Base-by-base conservation (phyloP, 1,140 invertebrate genomes). In the Tetramorium alpestre region DNA sequence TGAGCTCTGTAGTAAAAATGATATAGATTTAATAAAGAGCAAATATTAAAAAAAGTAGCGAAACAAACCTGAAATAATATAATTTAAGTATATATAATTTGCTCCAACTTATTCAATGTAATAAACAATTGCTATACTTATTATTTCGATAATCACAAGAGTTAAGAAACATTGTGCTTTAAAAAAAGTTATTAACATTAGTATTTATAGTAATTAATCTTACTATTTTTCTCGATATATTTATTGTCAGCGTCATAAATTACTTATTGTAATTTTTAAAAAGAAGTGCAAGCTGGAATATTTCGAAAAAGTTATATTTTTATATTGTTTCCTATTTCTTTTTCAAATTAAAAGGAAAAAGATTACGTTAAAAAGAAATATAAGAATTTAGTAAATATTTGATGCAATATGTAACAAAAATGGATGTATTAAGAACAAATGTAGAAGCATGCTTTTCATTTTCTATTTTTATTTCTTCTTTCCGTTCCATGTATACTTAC, bases 31-130 rank as follows among this genome's bases (percentile, higher is more conserved):
- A 41, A 25, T 41, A 13, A 73, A 51, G 16, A 8, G 5, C 13
- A 22, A 51, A 73, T 11, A n/a, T 58, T 28, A 28, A 76, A 72
- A 33, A 3, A 33, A 33, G 33, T 33, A 33, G 4, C 8, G 0
- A 44, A 75, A 7, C 10, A 22, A 25, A 28, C 16, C 44, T 54
- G 16, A 75, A 75, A 44, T 3, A 58, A 16, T 10, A 18, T 28
- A 22, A 75, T 76, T 76, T 76, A 41, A 25, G 8, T 76, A 22
- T 8, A 64, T 28, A 64, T 28, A n/a, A 44, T 10, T 77, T 62
- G 1, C 8, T 41, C 1, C 13, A 54, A 49, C 13, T 44, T 58
- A 44, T 11, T 58, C 8, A 44, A 16, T n/a, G n/a, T 13, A 75
- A 16, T 13, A 56, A 56, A 13, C 18, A 73, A 73, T 44, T 56